These are phyloP conservation scores for Linnaemya tessellans DNA, from an alignment of 2,888 invertebrate species.

Conservation along the genomic window DNA sequence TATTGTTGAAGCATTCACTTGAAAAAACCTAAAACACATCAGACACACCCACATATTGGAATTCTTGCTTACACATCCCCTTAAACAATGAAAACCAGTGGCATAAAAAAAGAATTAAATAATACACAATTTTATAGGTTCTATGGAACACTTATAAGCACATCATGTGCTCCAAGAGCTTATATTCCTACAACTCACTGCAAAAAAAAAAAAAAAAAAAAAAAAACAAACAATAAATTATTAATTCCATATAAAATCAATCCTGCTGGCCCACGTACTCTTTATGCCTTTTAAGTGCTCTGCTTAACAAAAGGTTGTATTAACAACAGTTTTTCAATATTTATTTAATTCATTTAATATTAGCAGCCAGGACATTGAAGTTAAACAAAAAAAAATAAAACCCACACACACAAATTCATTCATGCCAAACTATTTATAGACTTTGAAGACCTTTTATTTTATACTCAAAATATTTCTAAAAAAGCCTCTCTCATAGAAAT, in stretches of 20 bases:
- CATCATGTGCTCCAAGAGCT: constrained; percentile 61
- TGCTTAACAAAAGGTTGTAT: not conserved
- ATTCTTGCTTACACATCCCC: not conserved
- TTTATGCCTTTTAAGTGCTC: not conserved
- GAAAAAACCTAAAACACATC: not conserved
- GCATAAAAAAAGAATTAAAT: not conserved
- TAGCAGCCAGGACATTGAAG: constrained; percentile 24
- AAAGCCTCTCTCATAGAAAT: no score
- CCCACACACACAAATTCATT: no score
- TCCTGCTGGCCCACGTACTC: not conserved
- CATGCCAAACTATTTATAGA: no score
- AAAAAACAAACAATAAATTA: constrained; percentile 5
- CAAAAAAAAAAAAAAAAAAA: not conserved
- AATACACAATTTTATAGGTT: constrained; percentile 74
- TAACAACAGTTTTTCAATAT: constrained; percentile 11
- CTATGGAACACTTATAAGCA: constrained; percentile 72
- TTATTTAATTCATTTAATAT: constrained; percentile 67
- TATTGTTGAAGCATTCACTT: constrained; percentile 55
- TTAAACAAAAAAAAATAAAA: no score
- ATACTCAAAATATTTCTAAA: no score
- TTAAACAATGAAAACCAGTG: not conserved
- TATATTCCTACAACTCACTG: constrained; percentile 35
- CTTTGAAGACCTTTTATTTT: no score
- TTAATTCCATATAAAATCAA: constrained; percentile 13
- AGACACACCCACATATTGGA: not conserved